Conservation (phyloP, 1,140 invertebrate genomes). For the Heterodera carotae region DNA sequence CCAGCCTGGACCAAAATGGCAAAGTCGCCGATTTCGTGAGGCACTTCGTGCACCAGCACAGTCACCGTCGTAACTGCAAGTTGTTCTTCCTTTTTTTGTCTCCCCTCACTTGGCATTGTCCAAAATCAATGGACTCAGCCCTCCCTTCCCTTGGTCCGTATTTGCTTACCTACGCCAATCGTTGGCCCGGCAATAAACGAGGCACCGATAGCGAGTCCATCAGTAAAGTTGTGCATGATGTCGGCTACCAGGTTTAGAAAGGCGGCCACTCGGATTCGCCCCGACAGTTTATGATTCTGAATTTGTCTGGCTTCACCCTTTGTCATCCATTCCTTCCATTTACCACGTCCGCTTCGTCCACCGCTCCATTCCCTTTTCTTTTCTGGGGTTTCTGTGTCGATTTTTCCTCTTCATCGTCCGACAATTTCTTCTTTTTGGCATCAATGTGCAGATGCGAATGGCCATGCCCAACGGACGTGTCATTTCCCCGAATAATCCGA, state of each 20-base stretch:
- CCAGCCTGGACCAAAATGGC: conserved; percentile 92
- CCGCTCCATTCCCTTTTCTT: conserved; percentile 21
- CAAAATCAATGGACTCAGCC: not conserved
- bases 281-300: conserved; percentile 7
- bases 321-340: conserved; percentile 5
- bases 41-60: conserved; percentile 92
- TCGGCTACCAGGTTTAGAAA: conserved; percentile 92
- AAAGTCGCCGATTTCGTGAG: conserved; percentile 97
- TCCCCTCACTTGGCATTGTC: not conserved
- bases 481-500: conserved; percentile 52
- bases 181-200: conserved; percentile 82
- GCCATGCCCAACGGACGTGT: conserved; percentile 24
- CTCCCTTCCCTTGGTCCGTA: too few species aligned
- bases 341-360: conserved; percentile 4
- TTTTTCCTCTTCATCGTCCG: conserved; percentile 37
- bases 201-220: conserved; percentile 89
- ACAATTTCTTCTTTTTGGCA: conserved; percentile 22
- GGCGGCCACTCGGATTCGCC: conserved; percentile 75
- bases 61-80: conserved; percentile 81
- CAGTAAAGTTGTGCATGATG: conserved; percentile 93
- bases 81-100: conserved; percentile 11
- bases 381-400: conserved; percentile 3
- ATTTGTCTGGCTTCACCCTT: conserved; percentile 15
- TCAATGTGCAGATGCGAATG: conserved; percentile 43
- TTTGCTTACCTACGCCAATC: conserved; percentile 54